Evolutionary conservation across 37 sponge, comb jelly and placozoan species (phyloP).

Genomic region (Mnemiopsis leidyi): DNA sequence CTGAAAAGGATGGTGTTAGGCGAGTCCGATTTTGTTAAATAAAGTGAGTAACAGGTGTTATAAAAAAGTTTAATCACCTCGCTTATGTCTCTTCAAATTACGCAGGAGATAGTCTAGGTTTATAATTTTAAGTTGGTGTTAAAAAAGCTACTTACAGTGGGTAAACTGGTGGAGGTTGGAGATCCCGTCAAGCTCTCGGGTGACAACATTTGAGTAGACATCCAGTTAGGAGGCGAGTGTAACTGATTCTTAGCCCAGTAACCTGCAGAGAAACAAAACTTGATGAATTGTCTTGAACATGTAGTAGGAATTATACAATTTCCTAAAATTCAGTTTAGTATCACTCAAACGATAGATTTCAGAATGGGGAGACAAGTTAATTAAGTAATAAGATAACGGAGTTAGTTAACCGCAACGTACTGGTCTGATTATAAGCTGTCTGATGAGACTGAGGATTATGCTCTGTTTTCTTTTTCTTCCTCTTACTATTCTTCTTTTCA

Average conservation of each 20-base stretch:
- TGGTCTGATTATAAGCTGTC: background rate
- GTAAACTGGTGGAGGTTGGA: slow-evolving; percentile 19
- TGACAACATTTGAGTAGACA: slow-evolving; percentile 14
- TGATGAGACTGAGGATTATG: background rate
- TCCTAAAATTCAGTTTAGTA: no score
- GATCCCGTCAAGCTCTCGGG: slow-evolving; percentile 22
- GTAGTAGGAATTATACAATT: no score
- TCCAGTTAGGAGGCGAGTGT: slow-evolving; percentile 44
- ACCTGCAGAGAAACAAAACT: no score
- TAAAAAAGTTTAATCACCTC: no score
- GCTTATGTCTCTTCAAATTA: no score
- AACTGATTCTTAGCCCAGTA: slow-evolving; percentile 46
- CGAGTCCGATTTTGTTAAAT: no score
- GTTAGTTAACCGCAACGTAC: no score
- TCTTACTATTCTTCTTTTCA: slow-evolving; percentile 28
- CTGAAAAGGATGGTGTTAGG: no score
- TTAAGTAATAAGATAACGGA: background rate
- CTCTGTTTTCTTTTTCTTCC: slow-evolving; percentile 44
- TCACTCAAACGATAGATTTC: background rate
- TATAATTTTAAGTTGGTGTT: no score
- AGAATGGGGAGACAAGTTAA: background rate
- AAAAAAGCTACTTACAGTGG: background rate
- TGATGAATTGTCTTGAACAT: no score
- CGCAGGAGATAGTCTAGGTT: no score
- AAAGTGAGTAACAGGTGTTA: no score